Percentiles rank a stretch among this genome's conserved stretches.
Conservation (phyloP, 2,797 vertebrate species). For the Myiotriccus ornatus region DNA sequence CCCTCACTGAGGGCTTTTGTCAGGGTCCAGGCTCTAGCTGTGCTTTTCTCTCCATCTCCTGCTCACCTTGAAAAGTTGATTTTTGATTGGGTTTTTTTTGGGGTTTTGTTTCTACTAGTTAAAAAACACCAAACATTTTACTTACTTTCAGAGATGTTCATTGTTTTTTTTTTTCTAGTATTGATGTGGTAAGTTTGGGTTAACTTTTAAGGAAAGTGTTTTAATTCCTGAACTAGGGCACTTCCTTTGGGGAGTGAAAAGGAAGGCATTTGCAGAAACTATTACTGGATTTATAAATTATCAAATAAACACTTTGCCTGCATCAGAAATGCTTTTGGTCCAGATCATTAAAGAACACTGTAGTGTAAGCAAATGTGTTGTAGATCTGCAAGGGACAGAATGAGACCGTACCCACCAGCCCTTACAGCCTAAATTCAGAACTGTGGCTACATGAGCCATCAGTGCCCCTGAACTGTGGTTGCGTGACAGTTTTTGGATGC, state of each 20-base stretch:
- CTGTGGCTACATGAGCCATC: background rate
- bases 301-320: background rate
- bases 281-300: background rate
- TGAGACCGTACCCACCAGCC: background rate
- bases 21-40: background rate
- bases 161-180: background rate
- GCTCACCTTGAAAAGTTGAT: background rate
- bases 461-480: background rate
- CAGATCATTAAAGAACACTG: background rate
- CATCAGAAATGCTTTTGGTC: background rate
- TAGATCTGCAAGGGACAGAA: background rate
- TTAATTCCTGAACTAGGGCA: background rate
- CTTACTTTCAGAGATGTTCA: background rate
- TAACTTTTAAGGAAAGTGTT: background rate
- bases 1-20: background rate
- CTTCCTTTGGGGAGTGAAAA: background rate
- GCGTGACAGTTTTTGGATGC: background rate
- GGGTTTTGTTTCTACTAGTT: background rate
- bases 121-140: background rate
- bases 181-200: background rate
- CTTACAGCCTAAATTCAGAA: background rate
- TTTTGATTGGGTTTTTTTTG: background rate
- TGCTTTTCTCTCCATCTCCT: background rate
- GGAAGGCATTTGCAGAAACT: background rate
- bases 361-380: background rate